Conservation (phyloP, 2,797 vertebrate genomes). For the Perodicticus potto region DNA sequence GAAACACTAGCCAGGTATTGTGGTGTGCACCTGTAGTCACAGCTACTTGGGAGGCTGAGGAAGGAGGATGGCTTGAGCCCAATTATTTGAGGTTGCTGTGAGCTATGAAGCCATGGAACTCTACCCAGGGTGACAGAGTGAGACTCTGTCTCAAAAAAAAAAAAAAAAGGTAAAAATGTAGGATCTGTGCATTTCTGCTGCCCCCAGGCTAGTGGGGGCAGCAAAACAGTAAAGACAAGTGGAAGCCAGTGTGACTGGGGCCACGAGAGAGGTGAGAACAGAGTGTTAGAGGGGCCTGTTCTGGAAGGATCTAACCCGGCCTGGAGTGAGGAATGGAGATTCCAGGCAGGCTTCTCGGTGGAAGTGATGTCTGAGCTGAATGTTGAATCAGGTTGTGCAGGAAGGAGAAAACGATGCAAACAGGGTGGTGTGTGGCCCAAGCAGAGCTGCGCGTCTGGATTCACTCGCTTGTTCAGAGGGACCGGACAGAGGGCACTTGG, state of each 20-base stretch:
- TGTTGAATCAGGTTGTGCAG: background rate
- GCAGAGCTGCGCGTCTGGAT: background rate
- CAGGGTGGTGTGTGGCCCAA: background rate
- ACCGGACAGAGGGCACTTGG: background rate
- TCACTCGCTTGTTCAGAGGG: background rate
- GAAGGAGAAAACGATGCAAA: background rate
- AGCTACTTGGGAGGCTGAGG: too few species aligned
- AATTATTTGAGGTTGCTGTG: too few species aligned
- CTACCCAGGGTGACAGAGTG: too few species aligned
- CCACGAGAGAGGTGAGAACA: rapidly evolving
- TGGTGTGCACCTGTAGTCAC: too few species aligned
- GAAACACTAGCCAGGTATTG: too few species aligned
- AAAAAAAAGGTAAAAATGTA: background rate
- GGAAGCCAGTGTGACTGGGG: background rate
- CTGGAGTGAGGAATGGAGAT: too few species aligned
- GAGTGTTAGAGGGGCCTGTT: background rate
- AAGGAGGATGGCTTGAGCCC: too few species aligned
- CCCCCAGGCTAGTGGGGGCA: background rate
- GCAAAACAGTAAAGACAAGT: background rate
- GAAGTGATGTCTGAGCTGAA: background rate
- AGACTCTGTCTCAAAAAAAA: too few species aligned
- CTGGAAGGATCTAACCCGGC: too few species aligned
- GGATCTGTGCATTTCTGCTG: background rate
- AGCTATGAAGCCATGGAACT: too few species aligned
- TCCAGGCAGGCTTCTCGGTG: background rate